Evolutionary conservation across 2,797 vertebrate genomes (phyloP).

Genomic region (Buphagus erythrorhynchus): DNA sequence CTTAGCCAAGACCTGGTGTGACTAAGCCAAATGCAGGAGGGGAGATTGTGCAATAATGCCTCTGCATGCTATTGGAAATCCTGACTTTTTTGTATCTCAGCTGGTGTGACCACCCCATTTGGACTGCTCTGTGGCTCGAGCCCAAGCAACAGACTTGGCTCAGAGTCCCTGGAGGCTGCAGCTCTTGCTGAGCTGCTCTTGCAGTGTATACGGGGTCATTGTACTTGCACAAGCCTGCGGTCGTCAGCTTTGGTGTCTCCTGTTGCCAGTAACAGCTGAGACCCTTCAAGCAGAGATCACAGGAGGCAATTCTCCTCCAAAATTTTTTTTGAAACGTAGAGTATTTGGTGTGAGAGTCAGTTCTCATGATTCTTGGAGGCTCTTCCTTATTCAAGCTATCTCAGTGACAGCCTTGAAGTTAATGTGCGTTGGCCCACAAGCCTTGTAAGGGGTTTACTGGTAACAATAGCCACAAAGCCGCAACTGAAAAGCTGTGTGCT

Average conservation of each 20-base stretch:
- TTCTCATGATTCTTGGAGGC: neutral
- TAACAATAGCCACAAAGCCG: conserved; percentile 39
- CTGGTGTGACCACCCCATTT: fast-evolving
- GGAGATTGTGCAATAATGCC: neutral
- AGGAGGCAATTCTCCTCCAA: neutral
- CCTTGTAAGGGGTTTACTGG: neutral
- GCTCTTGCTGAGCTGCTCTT: neutral
- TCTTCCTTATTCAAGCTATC: neutral
- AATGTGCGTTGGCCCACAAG: neutral
- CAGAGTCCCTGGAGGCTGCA: neutral
- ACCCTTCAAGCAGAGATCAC: neutral
- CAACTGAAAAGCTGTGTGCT: conserved; percentile 14
- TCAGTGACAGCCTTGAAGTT: neutral
- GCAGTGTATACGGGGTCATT: fast-evolving
- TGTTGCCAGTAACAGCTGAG: neutral
- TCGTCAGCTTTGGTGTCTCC: neutral
- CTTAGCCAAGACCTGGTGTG: neutral
- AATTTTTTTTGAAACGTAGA: neutral
- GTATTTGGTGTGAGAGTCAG: neutral
- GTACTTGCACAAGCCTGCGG: neutral
- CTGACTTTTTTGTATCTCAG: neutral
- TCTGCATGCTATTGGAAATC: neutral
- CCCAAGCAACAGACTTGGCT: neutral
- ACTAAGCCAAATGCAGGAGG: neutral
- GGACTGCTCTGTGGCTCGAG: neutral